These are phyloP conservation scores for Hemistola chrysoprasaria DNA, from an alignment of 2,888 invertebrate species.

Conservation along the genomic window DNA sequence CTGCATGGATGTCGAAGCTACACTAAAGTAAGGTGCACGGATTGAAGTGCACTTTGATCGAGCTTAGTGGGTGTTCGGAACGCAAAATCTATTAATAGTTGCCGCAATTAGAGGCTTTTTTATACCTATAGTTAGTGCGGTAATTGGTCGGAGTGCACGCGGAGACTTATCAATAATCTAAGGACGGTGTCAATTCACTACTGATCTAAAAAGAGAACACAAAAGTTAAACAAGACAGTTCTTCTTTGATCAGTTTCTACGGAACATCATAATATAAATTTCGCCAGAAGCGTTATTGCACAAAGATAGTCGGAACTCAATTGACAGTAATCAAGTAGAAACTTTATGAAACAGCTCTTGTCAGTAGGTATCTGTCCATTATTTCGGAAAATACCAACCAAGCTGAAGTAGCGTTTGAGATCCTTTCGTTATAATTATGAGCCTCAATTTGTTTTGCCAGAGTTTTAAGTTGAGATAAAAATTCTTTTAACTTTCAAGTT, in stretches of 20 bases:
- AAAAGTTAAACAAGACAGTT: background rate
- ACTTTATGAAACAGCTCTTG: conserved; percentile 18
- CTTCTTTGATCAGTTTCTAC: conserved; percentile 1
- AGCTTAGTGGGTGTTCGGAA: no score
- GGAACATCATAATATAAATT: conserved; percentile 14
- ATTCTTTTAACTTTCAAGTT: no score
- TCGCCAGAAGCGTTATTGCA: conserved; percentile 16
- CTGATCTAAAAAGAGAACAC: no score
- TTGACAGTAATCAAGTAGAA: conserved; percentile 25
- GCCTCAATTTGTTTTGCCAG: conserved; percentile 18
- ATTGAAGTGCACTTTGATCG: no score
- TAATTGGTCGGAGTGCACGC: no score
- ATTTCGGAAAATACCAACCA: conserved; percentile 21
- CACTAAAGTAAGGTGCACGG: no score
- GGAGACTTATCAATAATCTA: no score
- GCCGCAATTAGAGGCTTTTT: no score
- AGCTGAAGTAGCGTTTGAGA: conserved; percentile 17
- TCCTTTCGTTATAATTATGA: conserved; percentile 21
- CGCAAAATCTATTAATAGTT: no score
- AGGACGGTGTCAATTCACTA: no score
- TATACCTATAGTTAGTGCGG: no score
- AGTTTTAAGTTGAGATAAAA: background rate
- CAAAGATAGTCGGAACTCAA: conserved; percentile 17
- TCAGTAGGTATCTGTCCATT: conserved; percentile 20
- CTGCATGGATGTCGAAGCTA: no score